A percentile compares a stretch with the other conserved stretches of the same genome.
These are phyloP conservation scores for Leptura quadrifasciata DNA, from an alignment of 2,888 invertebrate species.

Conservation along the genomic window DNA sequence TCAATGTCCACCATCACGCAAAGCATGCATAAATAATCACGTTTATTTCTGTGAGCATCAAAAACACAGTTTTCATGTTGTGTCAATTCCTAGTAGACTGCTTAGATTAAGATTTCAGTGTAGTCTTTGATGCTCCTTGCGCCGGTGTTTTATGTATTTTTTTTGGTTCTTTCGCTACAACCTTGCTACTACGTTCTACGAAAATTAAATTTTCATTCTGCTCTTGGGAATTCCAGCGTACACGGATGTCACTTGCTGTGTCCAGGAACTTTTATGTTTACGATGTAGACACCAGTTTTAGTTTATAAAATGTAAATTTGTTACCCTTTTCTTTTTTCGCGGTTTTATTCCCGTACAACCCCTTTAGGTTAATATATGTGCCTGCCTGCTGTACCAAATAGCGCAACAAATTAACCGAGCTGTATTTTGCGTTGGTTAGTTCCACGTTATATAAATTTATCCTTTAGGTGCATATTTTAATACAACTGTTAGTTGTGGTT, in stretches of 20 bases:
- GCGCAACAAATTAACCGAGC: neutral
- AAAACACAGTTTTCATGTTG: neutral
- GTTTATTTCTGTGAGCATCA: too few relatives aligned
- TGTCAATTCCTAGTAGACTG: neutral
- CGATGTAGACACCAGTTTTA: conserved; percentile 10
- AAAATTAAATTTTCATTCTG: conserved; percentile 23
- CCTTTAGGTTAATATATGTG: neutral
- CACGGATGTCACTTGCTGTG: conserved; percentile 12
- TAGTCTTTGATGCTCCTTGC: conserved; percentile 17
- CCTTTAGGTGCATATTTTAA: too few relatives aligned
- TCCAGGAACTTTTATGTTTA: conserved; percentile 27
- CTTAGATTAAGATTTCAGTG: conserved; percentile 16
- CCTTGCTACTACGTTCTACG: conserved; percentile 18
- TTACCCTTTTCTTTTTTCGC: neutral
- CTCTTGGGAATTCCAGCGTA: conserved; percentile 17
- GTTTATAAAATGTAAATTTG: conserved; percentile 23
- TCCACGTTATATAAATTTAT: too few relatives aligned
- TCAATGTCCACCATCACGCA: too few relatives aligned
- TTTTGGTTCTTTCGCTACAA: conserved; percentile 8
- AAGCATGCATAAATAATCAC: too few relatives aligned
- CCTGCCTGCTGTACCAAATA: neutral
- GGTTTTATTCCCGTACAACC: neutral
- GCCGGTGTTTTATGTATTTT: conserved; percentile 13
- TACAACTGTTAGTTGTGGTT: too few relatives aligned
- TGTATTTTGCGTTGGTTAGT: too few relatives aligned